These are phyloP conservation scores for Cheilosia pagana DNA, from an alignment of 2,888 invertebrate species.

Conservation along the genomic window DNA sequence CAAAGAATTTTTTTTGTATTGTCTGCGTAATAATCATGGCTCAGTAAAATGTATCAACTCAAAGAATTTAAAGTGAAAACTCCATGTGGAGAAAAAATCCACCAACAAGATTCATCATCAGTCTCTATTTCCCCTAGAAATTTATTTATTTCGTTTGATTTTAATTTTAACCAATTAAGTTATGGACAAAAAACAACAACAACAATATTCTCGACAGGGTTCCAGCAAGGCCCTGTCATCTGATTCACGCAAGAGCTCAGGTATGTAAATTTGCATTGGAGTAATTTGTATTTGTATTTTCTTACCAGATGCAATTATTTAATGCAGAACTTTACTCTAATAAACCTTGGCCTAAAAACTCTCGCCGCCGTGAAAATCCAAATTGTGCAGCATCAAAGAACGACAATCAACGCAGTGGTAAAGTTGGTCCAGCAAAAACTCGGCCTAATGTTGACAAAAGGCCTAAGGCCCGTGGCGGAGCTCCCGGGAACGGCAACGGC, in stretches of 20 bases:
- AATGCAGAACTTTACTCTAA: conserved; percentile 78
- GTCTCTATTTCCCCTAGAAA: conserved; percentile 61
- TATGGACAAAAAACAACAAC: conserved; percentile 92
- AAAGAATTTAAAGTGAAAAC: conserved; percentile 80
- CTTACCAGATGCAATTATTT: neutral
- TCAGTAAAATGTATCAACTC: conserved; percentile 83
- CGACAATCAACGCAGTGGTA: conserved; percentile 86
- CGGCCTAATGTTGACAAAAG: conserved; percentile 88
- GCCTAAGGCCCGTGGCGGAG: conserved; percentile 82
- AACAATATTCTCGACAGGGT: conserved; percentile 87
- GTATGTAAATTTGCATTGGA: conserved; percentile 83
- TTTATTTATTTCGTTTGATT: conserved; percentile 65
- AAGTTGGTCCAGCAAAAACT: conserved; percentile 85
- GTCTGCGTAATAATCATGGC: conserved; percentile 82
- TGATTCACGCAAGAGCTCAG: conserved; percentile 91
- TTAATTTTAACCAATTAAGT: conserved; percentile 78
- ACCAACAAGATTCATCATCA: conserved; percentile 77
- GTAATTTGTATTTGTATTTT: neutral
- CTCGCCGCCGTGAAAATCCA: conserved; percentile 82
- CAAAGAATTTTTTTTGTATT: conserved; percentile 67
- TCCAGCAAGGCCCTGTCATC: conserved; percentile 88
- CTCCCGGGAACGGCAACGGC: conserved; percentile 84
- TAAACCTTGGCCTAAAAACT: conserved; percentile 79
- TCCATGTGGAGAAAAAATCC: conserved; percentile 83
- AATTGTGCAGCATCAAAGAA: conserved; percentile 85